Conservation (phyloP, 2,888 invertebrate species). For the Caenorhabditis afra region DNA sequence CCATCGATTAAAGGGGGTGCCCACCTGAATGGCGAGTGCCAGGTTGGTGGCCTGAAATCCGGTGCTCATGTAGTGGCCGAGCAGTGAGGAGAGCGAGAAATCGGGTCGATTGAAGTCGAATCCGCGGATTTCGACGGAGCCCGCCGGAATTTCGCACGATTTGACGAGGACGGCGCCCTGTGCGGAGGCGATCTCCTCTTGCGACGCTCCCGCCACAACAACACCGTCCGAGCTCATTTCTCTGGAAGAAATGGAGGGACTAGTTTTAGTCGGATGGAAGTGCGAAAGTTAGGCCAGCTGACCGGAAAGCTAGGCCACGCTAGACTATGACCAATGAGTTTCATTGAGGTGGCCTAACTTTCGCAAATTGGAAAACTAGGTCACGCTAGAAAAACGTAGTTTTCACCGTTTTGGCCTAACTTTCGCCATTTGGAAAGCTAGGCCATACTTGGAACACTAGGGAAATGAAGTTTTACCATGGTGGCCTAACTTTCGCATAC, state of each 20-base stretch:
- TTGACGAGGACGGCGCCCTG: slow-evolving; percentile 73
- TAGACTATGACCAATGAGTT: no score
- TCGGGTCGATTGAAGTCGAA: slow-evolving; percentile 91
- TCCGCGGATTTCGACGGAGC: slow-evolving; percentile 83
- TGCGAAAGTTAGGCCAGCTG: no score
- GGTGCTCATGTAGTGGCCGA: slow-evolving; percentile 88
- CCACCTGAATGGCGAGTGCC: slow-evolving; percentile 90
- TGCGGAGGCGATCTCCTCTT: slow-evolving; percentile 67
- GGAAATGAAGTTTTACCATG: no score
- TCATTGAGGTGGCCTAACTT: no score
- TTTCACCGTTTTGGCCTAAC: no score
- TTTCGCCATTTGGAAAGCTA: no score
- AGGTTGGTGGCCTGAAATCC: slow-evolving; percentile 99
- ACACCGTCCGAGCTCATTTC: slow-evolving; percentile 15
- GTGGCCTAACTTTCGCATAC: no score
- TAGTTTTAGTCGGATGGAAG: not conserved
- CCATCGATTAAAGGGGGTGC: no score
- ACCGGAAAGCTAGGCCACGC: no score
- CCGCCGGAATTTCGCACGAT: slow-evolving; percentile 68
- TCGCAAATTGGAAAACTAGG: no score
- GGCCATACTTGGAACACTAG: no score
- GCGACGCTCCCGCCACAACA: slow-evolving; percentile 20
- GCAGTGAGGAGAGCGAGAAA: slow-evolving; percentile 89
- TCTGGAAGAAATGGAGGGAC: not conserved
- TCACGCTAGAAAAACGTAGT: no score